Conservation (phyloP, 64 coral and sea anemone species). For the Actinia tenebrosa region DNA sequence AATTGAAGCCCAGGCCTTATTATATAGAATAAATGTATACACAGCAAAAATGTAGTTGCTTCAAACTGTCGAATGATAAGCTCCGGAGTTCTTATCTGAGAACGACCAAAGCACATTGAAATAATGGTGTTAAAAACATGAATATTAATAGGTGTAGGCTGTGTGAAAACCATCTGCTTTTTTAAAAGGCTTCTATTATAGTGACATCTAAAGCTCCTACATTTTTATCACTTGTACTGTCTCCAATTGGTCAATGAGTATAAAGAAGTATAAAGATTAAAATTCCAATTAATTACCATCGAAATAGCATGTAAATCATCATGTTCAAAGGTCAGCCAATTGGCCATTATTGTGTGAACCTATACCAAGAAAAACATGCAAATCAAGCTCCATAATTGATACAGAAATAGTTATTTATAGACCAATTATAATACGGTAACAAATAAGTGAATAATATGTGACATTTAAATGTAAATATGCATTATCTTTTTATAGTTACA, state of each 20-base stretch:
- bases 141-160: background rate
- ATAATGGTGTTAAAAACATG: background rate
- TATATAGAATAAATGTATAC: too few species aligned
- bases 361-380: background rate
- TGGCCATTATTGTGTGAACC: background rate
- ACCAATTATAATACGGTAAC: background rate
- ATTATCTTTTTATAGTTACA: too few species aligned
- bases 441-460: too few species aligned
- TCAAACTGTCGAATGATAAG: background rate
- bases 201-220: background rate
- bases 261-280: background rate
- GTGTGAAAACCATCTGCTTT: background rate
- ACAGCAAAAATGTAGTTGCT: background rate
- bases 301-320: background rate
- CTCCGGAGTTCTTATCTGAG: background rate
- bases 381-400: background rate
- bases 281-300: background rate
- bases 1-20: too few species aligned
- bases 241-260: background rate
- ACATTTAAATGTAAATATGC: too few species aligned
- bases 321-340: background rate
- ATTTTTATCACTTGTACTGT: background rate
- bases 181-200: background rate
- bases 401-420: background rate
- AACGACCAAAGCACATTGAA: background rate